Conservation (phyloP, 2,888 invertebrate species). For the Callyntrura guangdongensis region DNA sequence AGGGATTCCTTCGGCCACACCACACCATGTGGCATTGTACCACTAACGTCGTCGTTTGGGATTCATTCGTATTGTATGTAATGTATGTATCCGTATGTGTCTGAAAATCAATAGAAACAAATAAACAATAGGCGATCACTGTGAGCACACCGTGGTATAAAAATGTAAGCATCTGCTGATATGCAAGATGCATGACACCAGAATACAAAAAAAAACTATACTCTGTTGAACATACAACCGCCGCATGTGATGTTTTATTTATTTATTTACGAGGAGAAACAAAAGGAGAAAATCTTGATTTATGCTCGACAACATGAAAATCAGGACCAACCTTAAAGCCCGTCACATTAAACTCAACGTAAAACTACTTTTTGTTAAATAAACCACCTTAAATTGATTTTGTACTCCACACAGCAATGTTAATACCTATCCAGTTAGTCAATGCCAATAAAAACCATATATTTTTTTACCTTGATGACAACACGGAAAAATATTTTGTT, state of each 20-base stretch:
- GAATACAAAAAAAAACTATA: slow-evolving; percentile 29
- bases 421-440: too few species aligned
- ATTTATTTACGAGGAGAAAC: slow-evolving; percentile 29
- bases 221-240: slow-evolving; percentile 30
- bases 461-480: too few species aligned
- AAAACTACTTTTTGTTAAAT: too few species aligned
- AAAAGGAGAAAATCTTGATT: slow-evolving; percentile 44
- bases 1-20: slow-evolving; percentile 47
- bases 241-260: slow-evolving; percentile 37
- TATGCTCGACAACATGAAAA: slow-evolving; percentile 41
- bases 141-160: not conserved
- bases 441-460: too few species aligned
- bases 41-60: not conserved
- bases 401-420: too few species aligned
- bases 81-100: not conserved
- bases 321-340: slow-evolving; percentile 49
- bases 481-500: too few species aligned
- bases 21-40: slow-evolving; percentile 26
- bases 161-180: not conserved
- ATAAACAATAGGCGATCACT: not conserved
- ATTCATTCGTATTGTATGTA: too few species aligned
- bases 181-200: slow-evolving; percentile 1
- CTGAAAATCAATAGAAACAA: slow-evolving; percentile 15
- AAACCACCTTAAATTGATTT: too few species aligned
- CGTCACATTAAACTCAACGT: not conserved